phyloP scores from a whole-genome alignment of 1,140 invertebrate species.

The Papilio helenus region DNA sequence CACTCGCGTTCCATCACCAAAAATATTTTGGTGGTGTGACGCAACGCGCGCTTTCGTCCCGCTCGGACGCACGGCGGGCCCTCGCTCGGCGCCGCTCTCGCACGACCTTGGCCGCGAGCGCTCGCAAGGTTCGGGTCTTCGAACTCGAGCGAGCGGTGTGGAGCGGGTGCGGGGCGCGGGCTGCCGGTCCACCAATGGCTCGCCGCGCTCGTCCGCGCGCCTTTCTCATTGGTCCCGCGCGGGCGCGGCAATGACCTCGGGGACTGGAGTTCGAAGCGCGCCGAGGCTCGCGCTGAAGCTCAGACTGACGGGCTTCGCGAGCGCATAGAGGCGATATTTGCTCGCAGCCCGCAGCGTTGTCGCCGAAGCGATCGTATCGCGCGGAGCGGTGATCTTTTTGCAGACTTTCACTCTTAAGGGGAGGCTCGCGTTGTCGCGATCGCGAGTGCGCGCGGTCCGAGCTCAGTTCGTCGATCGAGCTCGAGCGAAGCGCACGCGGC shows the following conservation, averaged over 20 bases:
- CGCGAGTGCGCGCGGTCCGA: conserved; percentile 72
- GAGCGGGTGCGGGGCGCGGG: conserved; percentile 63
- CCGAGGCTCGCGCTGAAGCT: conserved; percentile 75
- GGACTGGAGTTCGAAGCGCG: conserved; percentile 82
- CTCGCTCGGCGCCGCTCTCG: conserved; percentile 72
- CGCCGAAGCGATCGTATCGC: conserved; percentile 78
- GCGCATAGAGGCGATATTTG: conserved; percentile 71
- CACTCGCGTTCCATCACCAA: conserved; percentile 81
- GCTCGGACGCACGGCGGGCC: conserved; percentile 63
- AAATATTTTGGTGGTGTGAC: conserved; percentile 82
- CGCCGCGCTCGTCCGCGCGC: conserved; percentile 69
- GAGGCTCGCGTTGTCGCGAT: conserved; percentile 65
- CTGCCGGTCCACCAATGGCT: conserved; percentile 69
- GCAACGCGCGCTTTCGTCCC: conserved; percentile 74
- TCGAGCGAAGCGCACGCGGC: conserved; percentile 76
- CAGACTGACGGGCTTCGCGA: conserved; percentile 67
- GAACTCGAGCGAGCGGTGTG: conserved; percentile 73
- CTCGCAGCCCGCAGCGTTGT: conserved; percentile 56
- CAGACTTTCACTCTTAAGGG: conserved; percentile 84
- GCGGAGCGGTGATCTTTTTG: conserved; percentile 79
- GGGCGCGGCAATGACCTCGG: conserved; percentile 83
- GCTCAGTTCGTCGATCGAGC: conserved; percentile 81
- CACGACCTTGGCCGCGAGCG: conserved; percentile 82
- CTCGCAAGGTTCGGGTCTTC: conserved; percentile 83
- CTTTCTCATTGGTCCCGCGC: conserved; percentile 72